These are phyloP conservation scores for Drepana falcataria DNA, from an alignment of 2,888 invertebrate species.

Conservation along the genomic window DNA sequence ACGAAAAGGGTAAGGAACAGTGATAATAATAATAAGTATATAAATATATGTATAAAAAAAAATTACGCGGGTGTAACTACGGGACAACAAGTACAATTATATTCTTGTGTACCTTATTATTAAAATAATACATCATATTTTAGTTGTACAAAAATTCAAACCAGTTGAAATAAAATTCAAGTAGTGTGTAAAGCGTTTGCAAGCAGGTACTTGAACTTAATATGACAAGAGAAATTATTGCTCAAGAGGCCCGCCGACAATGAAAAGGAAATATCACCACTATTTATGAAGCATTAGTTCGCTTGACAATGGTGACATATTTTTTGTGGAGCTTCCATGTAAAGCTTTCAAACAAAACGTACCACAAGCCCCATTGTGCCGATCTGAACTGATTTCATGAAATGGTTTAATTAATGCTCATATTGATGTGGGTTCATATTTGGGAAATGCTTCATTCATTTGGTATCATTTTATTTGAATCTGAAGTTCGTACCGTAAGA, in stretches of 20 bases:
- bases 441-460: neutral
- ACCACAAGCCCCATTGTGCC: slow-evolving; percentile 1
- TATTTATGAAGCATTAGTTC: slow-evolving; percentile 62
- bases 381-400: neutral
- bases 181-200: slow-evolving; percentile 33
- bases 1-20: too few relatives aligned
- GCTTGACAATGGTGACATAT: slow-evolving; percentile 60
- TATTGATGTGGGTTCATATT: neutral
- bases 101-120: too few relatives aligned
- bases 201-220: slow-evolving; percentile 43
- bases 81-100: too few relatives aligned
- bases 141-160: neutral
- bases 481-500: too few relatives aligned
- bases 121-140: too few relatives aligned
- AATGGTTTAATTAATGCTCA: neutral
- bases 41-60: too few relatives aligned
- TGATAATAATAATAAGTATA: too few relatives aligned
- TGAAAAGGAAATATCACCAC: slow-evolving; percentile 69
- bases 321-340: slow-evolving; percentile 53
- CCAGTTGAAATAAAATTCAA: slow-evolving; percentile 13
- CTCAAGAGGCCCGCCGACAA: slow-evolving; percentile 49
- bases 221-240: slow-evolving; percentile 63
- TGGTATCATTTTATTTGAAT: too few relatives aligned
- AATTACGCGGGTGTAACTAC: too few relatives aligned
- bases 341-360: slow-evolving; percentile 47